A percentile compares a stretch with the other conserved stretches of the same genome.
phyloP scores from a whole-genome alignment of 2,888 invertebrate genomes.

The Diaprepes abbreviatus region DNA sequence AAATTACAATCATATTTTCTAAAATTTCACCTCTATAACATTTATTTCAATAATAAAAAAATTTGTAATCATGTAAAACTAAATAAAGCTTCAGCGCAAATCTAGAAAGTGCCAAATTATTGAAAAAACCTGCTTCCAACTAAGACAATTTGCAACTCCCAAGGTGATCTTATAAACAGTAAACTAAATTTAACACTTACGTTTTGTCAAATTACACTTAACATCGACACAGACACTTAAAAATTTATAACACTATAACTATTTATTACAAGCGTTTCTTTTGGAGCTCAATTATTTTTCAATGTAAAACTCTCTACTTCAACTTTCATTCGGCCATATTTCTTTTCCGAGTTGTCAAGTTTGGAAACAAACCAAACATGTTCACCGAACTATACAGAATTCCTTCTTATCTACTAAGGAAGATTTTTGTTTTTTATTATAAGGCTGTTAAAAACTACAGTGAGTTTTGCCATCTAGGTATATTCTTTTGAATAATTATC shows the following conservation, averaged over 20 bases:
- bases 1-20: too few relatives aligned
- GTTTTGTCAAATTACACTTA: conserved; percentile 19
- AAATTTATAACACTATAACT: conserved; percentile 21
- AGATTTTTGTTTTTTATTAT: too few relatives aligned
- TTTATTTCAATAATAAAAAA: too few relatives aligned
- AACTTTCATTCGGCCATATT: conserved; percentile 25
- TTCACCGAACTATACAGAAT: too few relatives aligned
- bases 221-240: conserved; percentile 31
- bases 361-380: too few relatives aligned
- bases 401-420: too few relatives aligned
- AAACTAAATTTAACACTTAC: conserved; percentile 26
- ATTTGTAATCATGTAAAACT: too few relatives aligned
- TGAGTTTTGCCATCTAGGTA: too few relatives aligned
- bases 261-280: conserved; percentile 11
- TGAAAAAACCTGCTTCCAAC: conserved; percentile 1
- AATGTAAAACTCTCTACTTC: background rate
- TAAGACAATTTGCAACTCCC: conserved; percentile 18
- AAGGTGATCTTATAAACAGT: conserved; percentile 14
- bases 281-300: background rate
- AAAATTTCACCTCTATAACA: too few relatives aligned
- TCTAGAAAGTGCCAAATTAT: background rate
- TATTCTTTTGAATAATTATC: too few relatives aligned
- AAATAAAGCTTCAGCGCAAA: background rate
- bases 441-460: too few relatives aligned
- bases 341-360: conserved; percentile 14